Evolutionary conservation across 2,797 vertebrate genomes (phyloP), one percentile per base, ranked within the genome.

Genomic region (Molothrus aeneus): DNA sequence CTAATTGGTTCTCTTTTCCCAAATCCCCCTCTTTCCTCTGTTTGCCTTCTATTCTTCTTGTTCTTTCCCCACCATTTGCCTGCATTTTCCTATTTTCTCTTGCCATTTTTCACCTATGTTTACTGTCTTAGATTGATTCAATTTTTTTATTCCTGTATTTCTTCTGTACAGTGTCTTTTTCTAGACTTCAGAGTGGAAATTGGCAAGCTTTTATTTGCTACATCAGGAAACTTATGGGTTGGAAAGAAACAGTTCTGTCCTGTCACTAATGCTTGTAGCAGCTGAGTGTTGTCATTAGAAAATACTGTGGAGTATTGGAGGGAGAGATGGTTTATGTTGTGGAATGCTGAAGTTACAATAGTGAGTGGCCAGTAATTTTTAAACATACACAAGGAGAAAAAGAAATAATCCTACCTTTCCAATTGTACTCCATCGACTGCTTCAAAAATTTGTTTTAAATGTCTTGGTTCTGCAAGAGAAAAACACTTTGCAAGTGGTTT

Each of bases 391-490:
- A 65, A 61, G 25, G 34, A 92, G 43, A 73, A 40, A 74, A 74
- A 68, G 83, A 12, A 34, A 48, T 2, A 60, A 73, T 32, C 96
- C 95, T 96, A 98, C 97, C 97, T 93, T 94, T 82, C 34, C 47
- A 45, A 60, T 65, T 89, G 86, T 61, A 42, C 57, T 91, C 92
- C 97, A 97, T 97, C 0, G 25, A 87, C 64, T 86, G 64, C 80
- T 95, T 79, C 47, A 73, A 79, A 87, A 26, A 26, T 94, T 95
- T 93, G 82, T 74, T 87, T 95, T 92, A 96, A 59, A 88, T n/a
- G 8, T 85, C 90, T 77, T 82, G 59, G 82, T 91, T 88, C 97
- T 98, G 88, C 51, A 97, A 97, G 18, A 84, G 66, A 22, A 97
- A 95, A 93, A 86, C 28, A 60, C 10, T 74, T 86, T 54, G 20